Evolutionary conservation across 2,113 vertebrate genomes (phyloP), one percentile per base, ranked within the genome.

Genomic region (Prionailurus bengalensis): DNA sequence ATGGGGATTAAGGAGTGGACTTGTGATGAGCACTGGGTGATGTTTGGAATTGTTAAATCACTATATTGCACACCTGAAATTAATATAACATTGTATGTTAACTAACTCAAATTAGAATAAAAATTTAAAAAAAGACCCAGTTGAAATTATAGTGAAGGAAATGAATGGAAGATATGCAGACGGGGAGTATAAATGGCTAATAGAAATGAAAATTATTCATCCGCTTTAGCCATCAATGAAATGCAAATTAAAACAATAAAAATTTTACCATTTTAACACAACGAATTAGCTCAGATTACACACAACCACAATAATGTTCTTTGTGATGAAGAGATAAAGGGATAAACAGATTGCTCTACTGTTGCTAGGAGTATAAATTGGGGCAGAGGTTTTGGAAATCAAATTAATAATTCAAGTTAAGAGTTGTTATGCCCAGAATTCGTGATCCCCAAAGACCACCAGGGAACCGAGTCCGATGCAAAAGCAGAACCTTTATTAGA

Each of bases 351-450:
- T 80, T 89, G 53, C 8, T 51, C 21, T 39, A 39, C n/a, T 55
- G 3, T 88, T 55, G 55, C 5, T 23, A 48, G n/a, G 27, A 66
- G 23, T 81, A 23, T 55, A 82, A 51, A 63, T 33, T 63, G 39
- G n/a, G 10, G 13, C 15, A 76, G n/a, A 73, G 7, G 21, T 76
- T 92, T 96, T 89, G 58, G 31, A 91, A 97, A 51, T 85, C 15
- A 91, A 89, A 88, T 96, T 45, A 89, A 61, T 95, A 21, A 86
- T 90, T 85, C 94, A 25, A 61, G 53, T 63, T 84, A 68, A 84
- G 39, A 95, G 45, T 45, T 45, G 45, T 45, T 45, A 45, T 45
- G 45, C 45, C 7, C 45, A 45, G 45, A 45, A 45, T 45, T 45
- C 1, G 45, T 45, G 45, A 45, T 45, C 45, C 45, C 45, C 45